These are phyloP conservation scores for Arenaria interpres DNA, from an alignment of 2,113 vertebrate genomes.

Conservation along the genomic window DNA sequence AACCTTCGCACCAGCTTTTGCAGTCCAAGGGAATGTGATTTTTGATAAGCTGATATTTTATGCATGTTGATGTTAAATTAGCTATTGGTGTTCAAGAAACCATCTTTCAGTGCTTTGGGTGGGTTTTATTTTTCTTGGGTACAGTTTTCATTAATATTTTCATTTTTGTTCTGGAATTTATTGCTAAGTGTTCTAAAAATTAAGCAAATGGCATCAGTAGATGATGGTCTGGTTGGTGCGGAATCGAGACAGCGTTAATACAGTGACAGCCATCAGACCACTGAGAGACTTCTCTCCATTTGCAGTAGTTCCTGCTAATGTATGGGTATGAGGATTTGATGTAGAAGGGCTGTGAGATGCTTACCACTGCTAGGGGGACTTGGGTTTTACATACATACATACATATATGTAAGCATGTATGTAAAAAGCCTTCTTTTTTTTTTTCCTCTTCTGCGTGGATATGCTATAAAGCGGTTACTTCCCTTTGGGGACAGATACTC, in stretches of 20 bases:
- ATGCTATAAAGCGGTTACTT: neutral
- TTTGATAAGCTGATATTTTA: slow-evolving; percentile 52
- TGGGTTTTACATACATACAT: neutral
- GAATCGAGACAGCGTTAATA: neutral
- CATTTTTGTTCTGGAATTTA: neutral
- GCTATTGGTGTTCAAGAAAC: neutral
- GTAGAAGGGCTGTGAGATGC: neutral
- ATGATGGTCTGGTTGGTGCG: neutral
- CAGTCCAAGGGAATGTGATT: slow-evolving; percentile 19
- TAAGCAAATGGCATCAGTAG: neutral
- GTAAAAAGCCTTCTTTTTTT: neutral
- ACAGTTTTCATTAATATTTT: neutral
- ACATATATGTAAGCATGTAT: no score
- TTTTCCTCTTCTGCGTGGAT: neutral
- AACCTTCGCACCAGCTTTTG: neutral
- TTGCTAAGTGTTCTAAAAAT: neutral
- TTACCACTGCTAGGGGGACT: neutral
- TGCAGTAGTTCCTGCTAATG: neutral
- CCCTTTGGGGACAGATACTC: neutral
- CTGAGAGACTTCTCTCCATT: neutral
- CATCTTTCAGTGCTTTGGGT: neutral
- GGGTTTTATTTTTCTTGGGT: neutral
- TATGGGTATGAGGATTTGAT: neutral
- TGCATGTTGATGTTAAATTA: neutral
- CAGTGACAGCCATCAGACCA: neutral